Conservation (phyloP, 2,797 vertebrate species). For the Microcaecilia unicolor region DNA sequence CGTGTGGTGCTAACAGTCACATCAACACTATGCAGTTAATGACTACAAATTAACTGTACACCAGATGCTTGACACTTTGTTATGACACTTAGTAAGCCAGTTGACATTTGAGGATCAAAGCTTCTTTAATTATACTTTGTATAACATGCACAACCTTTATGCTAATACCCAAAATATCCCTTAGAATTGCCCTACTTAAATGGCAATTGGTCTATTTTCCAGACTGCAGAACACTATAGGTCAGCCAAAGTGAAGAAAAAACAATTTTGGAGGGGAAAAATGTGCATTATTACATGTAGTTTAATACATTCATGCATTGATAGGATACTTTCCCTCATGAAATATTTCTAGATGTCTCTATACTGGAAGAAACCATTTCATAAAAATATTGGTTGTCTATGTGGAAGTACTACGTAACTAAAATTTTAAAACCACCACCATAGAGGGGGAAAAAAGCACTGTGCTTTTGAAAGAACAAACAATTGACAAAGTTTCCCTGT, state of each 20-base stretch:
- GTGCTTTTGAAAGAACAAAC: too few relatives aligned
- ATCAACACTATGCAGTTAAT: conserved; percentile 88
- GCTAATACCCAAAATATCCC: conserved; percentile 65
- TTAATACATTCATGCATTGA: conserved; percentile 28
- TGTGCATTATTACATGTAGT: conserved; percentile 11
- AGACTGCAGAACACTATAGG: conserved; percentile 19
- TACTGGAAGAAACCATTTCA: conserved; percentile 30
- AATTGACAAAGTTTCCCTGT: too few relatives aligned
- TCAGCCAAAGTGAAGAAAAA: conserved; percentile 7
- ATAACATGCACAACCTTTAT: conserved; percentile 68
- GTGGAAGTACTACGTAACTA: too few relatives aligned
- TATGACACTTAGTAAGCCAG: conserved; percentile 72
- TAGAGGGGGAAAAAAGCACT: too few relatives aligned
- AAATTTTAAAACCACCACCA: too few relatives aligned
- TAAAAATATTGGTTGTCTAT: too few relatives aligned
- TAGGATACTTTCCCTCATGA: conserved; percentile 18
- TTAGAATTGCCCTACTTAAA: conserved; percentile 40
- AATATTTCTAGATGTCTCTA: conserved; percentile 20
- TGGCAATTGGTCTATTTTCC: conserved; percentile 13
- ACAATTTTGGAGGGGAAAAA: conserved; percentile 3
- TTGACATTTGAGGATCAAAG: conserved; percentile 71
- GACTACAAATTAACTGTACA: conserved; percentile 87
- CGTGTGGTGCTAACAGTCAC: conserved; percentile 84
- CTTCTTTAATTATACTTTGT: conserved; percentile 69
- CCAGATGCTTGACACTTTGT: conserved; percentile 79